phyloP scores from a whole-genome alignment of 2,797 vertebrate genomes.

The Peromyscus attwateri region DNA sequence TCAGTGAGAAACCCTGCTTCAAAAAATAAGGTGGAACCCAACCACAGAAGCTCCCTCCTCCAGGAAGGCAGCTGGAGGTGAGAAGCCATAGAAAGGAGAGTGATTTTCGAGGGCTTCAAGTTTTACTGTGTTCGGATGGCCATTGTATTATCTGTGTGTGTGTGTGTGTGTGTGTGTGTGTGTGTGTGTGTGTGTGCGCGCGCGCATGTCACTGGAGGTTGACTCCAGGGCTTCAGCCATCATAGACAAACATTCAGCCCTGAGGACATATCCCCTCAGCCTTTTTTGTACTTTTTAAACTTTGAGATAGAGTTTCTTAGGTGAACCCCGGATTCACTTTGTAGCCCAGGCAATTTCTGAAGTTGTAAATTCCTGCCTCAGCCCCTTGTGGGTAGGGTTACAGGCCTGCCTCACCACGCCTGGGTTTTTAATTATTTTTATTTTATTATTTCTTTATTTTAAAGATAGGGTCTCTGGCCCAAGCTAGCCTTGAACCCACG shows the following conservation, averaged over 20 bases:
- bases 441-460: background rate
- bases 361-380: background rate
- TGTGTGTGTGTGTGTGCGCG: background rate
- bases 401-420: background rate
- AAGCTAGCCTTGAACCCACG: background rate
- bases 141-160: background rate
- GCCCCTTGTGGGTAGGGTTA: background rate
- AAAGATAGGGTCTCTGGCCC: background rate
- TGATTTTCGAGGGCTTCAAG: background rate
- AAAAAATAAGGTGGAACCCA: background rate
- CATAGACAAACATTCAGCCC: background rate
- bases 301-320: background rate
- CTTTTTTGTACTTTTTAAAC: background rate
- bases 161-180: background rate
- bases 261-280: too few relatives aligned
- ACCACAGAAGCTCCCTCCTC: background rate
- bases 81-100: background rate
- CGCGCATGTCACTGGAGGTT: too few relatives aligned
- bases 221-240: background rate
- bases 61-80: background rate
- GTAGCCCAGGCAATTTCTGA: background rate
- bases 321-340: background rate
- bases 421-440: too few relatives aligned
- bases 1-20: background rate
- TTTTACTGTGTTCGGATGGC: background rate